phyloP scores from a whole-genome alignment of 2,888 invertebrate genomes.

The Pseudococcus jackbeardsleyi region DNA sequence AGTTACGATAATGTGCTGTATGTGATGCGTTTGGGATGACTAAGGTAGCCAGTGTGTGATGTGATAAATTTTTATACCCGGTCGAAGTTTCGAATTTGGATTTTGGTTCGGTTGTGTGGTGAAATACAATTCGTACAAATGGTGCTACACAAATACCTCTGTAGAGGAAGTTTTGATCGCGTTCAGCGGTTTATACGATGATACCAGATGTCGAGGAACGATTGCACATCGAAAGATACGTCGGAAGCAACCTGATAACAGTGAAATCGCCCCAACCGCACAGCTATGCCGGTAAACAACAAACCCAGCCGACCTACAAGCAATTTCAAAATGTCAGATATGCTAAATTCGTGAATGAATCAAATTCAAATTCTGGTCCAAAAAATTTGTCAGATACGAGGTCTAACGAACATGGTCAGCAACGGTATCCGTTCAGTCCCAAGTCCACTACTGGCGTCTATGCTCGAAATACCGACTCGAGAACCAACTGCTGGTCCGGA shows the following conservation, averaged over 20 bases:
- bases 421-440: conserved; percentile 10
- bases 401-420: neutral
- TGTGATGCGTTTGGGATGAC: neutral
- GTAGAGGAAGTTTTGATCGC: conserved; percentile 24
- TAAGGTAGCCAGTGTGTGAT: neutral
- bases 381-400: neutral
- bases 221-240: conserved; percentile 75
- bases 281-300: neutral
- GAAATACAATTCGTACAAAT: conserved; percentile 44
- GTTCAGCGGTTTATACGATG: conserved; percentile 65
- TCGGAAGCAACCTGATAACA: conserved; percentile 75
- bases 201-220: conserved; percentile 40
- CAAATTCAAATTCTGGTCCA: too few species aligned
- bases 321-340: conserved; percentile 17
- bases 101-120: conserved; percentile 27
- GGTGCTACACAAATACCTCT: conserved; percentile 49
- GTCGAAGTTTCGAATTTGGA: neutral
- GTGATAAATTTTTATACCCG: neutral
- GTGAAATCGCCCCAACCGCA: conserved; percentile 69
- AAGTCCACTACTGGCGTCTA: neutral
- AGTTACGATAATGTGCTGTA: neutral
- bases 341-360: neutral
- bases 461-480: conserved; percentile 21
- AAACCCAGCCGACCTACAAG: neutral
- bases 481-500: conserved; percentile 57